A percentile compares a stretch with the other conserved stretches of the same genome.
phyloP scores from a whole-genome alignment of 1,140 invertebrate species.

The Thaumatotibia leucotreta region DNA sequence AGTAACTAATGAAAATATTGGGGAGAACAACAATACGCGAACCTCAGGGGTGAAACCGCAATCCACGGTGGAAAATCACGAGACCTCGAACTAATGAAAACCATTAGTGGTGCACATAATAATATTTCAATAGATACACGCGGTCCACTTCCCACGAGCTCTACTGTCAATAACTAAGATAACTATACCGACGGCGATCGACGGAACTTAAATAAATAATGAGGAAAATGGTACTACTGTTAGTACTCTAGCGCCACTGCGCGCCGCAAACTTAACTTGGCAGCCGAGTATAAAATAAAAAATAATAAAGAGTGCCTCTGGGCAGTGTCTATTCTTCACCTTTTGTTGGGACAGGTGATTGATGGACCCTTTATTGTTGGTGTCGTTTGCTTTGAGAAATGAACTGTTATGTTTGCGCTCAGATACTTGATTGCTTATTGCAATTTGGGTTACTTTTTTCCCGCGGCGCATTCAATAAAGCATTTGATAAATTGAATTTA shows the following conservation, averaged over 20 bases:
- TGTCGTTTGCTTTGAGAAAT: conserved; percentile 59
- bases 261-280: conserved; percentile 28
- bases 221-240: conserved; percentile 8
- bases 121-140: conserved; percentile 41
- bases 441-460: conserved; percentile 44
- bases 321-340: conserved; percentile 39
- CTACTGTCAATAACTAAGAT: conserved; percentile 40
- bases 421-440: conserved; percentile 44
- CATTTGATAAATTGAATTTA: conserved; percentile 21
- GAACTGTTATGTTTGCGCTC: conserved; percentile 40
- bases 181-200: conserved; percentile 10
- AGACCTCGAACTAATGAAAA: conserved; percentile 35
- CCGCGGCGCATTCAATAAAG: conserved; percentile 17
- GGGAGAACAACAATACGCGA: not conserved
- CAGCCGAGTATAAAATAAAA: conserved; percentile 26
- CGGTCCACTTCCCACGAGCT: conserved; percentile 45
- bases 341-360: conserved; percentile 52
- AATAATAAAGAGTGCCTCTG: conserved; percentile 37
- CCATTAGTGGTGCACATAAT: conserved; percentile 33
- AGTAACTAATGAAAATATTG: not conserved
- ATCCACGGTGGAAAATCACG: conserved; percentile 6
- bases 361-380: conserved; percentile 51
- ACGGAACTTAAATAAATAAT: conserved; percentile 8
- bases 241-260: conserved; percentile 12
- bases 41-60: conserved; percentile 6